These are phyloP conservation scores for Agrotis segetum DNA, from an alignment of 2,888 invertebrate species.

Conservation along the genomic window DNA sequence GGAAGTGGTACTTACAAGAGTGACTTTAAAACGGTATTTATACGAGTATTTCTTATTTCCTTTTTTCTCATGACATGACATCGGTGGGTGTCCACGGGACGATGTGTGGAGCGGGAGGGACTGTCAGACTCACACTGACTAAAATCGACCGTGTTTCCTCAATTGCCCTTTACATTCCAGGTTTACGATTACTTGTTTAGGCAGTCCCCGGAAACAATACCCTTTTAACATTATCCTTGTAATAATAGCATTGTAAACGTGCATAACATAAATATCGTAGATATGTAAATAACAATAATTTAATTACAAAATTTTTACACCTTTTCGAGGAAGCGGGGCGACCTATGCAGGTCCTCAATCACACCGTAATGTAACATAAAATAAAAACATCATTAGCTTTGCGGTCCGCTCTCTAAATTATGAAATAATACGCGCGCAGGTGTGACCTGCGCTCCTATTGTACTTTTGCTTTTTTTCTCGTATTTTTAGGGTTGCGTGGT, in stretches of 20 bases:
- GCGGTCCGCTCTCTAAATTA: slow-evolving; percentile 76
- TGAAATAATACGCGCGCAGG: slow-evolving; percentile 81
- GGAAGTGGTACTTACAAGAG: no score
- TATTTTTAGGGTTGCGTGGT: slow-evolving; percentile 64
- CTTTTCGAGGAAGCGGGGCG: slow-evolving; percentile 48
- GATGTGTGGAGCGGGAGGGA: no score
- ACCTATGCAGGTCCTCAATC: slow-evolving; percentile 70
- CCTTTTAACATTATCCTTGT: no score
- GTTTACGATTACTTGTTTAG: no score
- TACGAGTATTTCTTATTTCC: no score
- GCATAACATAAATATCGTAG: slow-evolving; percentile 14
- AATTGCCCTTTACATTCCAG: no score
- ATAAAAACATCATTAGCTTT: slow-evolving; percentile 77
- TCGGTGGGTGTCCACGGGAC: no score
- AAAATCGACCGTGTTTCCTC: no score
- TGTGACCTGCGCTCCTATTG: slow-evolving; percentile 72
- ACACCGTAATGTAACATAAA: slow-evolving; percentile 69
- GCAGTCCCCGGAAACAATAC: no score
- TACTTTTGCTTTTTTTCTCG: slow-evolving; percentile 63
- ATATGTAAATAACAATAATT: slow-evolving; percentile 52
- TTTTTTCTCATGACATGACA: no score
- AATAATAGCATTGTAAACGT: slow-evolving; percentile 1
- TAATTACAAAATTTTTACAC: slow-evolving; percentile 58
- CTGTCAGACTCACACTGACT: no score
- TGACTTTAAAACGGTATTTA: no score